Percentiles rank a stretch among this genome's conserved stretches.
Conservation (phyloP, 1,140 invertebrate species). For the Cydia pomonella region DNA sequence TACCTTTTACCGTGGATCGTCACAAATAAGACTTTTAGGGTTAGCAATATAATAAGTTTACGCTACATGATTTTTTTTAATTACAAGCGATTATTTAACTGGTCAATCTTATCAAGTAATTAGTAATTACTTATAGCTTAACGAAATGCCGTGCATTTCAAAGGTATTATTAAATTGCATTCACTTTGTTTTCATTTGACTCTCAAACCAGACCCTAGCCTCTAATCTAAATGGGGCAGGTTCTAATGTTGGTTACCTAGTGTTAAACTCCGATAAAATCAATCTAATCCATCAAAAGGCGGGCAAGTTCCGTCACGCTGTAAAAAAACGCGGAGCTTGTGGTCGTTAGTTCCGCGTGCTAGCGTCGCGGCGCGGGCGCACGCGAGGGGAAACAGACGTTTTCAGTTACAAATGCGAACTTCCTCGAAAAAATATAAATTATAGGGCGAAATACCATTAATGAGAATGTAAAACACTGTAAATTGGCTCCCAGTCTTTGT, state of each 20-base stretch:
- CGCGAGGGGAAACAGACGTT: background rate
- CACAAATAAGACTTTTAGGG: too few relatives aligned
- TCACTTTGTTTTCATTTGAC: background rate
- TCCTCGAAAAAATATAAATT: background rate
- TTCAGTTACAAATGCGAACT: background rate
- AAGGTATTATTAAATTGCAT: too few relatives aligned
- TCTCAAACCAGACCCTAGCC: background rate
- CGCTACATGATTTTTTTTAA: too few relatives aligned
- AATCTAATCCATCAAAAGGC: background rate
- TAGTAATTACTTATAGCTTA: too few relatives aligned
- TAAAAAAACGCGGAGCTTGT: background rate
- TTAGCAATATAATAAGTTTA: too few relatives aligned
- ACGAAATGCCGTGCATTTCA: too few relatives aligned
- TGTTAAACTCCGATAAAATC: background rate
- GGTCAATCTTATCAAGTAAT: too few relatives aligned
- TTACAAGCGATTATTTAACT: too few relatives aligned
- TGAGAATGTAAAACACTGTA: background rate
- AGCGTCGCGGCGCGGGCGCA: background rate
- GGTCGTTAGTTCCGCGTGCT: conserved; percentile 4
- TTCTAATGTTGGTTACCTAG: background rate
- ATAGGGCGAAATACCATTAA: background rate
- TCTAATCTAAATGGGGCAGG: background rate
- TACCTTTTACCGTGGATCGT: too few relatives aligned
- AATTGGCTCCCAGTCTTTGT: too few relatives aligned
- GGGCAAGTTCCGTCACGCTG: background rate